These are phyloP conservation scores for Trissoscelio sp. DNA, from an alignment of 2,888 invertebrate species.

Conservation along the genomic window DNA sequence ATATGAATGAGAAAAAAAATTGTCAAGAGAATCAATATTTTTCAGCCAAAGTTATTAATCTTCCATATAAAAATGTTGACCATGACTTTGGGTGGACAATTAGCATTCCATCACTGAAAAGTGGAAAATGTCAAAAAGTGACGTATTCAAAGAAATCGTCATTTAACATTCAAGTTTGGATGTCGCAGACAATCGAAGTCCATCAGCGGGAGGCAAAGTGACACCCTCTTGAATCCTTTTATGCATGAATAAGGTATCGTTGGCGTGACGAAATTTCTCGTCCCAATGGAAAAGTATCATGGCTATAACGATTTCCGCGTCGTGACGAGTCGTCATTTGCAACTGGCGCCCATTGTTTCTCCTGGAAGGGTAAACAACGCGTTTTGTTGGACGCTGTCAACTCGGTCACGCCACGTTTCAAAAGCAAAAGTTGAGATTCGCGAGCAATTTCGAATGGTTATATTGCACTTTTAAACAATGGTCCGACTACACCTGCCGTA, in stretches of 20 bases:
- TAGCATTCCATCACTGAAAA: slow-evolving; percentile 27
- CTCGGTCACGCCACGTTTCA: slow-evolving; percentile 58
- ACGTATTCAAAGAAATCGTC: slow-evolving; percentile 16
- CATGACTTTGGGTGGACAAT: slow-evolving; percentile 33
- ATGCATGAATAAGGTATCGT: slow-evolving; percentile 49
- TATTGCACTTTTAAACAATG: slow-evolving; percentile 75
- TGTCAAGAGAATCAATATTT: too few species aligned
- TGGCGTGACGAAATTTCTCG: slow-evolving; percentile 58
- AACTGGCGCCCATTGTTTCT: slow-evolving; percentile 45
- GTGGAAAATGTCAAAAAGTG: slow-evolving; percentile 25
- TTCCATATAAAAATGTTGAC: not conserved
- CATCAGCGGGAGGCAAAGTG: slow-evolving; percentile 30
- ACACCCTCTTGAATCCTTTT: slow-evolving; percentile 59
- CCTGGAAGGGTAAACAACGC: slow-evolving; percentile 30
- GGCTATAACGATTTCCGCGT: slow-evolving; percentile 58
- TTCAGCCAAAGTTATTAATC: not conserved
- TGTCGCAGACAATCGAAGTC: slow-evolving; percentile 24
- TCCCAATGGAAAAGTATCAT: slow-evolving; percentile 55
- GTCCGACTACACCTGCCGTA: slow-evolving; percentile 67
- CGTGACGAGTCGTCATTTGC: slow-evolving; percentile 46
- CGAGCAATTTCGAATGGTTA: slow-evolving; percentile 75
- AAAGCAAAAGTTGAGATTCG: slow-evolving; percentile 66
- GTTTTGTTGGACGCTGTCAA: slow-evolving; percentile 51
- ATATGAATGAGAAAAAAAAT: too few species aligned
- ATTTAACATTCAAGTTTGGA: slow-evolving; percentile 12